Percentiles rank a stretch among this genome's conserved stretches.
Conservation (phyloP, 2,113 vertebrate genomes). For the Todiramphus saurophagus region DNA sequence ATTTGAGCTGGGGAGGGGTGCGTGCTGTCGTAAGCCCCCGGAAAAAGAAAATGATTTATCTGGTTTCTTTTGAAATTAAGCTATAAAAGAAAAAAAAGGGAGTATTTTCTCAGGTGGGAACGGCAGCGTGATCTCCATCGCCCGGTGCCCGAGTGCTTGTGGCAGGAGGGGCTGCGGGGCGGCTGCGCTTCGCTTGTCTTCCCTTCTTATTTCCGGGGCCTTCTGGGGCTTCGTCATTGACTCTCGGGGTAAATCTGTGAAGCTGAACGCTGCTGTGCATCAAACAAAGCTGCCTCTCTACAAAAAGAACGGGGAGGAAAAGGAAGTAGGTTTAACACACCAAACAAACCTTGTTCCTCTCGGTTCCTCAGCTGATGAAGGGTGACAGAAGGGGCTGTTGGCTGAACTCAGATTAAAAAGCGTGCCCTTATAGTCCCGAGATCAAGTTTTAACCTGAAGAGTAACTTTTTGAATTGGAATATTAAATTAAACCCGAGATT, state of each 20-base stretch:
- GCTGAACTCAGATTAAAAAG: neutral
- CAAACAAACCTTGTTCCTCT: neutral
- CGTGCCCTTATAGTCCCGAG: neutral
- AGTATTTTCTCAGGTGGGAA: neutral
- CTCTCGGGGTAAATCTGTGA: neutral
- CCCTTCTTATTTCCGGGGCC: accelerated
- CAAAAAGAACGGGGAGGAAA: neutral
- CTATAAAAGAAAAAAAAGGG: neutral
- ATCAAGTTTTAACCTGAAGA: neutral
- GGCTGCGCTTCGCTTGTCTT: accelerated
- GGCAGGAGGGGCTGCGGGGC: neutral
- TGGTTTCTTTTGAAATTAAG: neutral
- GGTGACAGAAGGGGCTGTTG: neutral
- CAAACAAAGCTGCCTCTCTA: neutral
- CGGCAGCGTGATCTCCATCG: neutral
- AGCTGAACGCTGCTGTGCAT: neutral
- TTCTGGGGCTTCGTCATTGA: neutral
- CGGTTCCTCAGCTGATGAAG: neutral
- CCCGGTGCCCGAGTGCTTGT: neutral
- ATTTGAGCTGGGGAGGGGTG: no score
- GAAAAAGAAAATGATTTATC: neutral
- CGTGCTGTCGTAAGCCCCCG: neutral
- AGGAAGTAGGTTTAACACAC: neutral
- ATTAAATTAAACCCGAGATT: neutral
- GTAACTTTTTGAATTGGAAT: neutral